Conservation (phyloP, 2,797 vertebrate genomes). For the Molossus molossus region DNA sequence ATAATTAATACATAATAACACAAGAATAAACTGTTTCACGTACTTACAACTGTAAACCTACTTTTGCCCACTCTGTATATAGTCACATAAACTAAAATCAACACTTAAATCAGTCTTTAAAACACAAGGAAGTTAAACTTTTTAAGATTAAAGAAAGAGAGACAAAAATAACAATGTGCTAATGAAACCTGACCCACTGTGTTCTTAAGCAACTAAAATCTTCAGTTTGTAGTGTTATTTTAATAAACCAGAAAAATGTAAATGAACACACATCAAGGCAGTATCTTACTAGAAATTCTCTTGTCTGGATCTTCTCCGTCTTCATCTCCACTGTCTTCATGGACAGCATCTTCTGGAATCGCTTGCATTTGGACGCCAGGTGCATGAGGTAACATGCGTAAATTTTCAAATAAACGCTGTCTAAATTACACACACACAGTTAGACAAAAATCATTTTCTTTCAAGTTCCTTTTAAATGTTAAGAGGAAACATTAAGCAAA, state of each 20-base stretch:
- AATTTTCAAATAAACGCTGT: conserved; percentile 96
- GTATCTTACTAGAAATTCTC: conserved; percentile 94
- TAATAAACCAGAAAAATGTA: not conserved
- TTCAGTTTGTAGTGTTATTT: not conserved
- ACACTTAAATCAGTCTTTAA: conserved; percentile 45
- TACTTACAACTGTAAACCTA: not conserved
- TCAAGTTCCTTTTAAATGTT: conserved; percentile 31
- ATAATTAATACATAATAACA: too few species aligned
- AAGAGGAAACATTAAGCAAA: conserved; percentile 40
- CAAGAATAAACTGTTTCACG: not conserved
- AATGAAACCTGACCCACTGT: not conserved
- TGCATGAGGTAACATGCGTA: conserved; percentile 96
- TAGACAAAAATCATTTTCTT: conserved; percentile 55
- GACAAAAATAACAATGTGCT: not conserved
- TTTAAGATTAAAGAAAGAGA: not conserved
- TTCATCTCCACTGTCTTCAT: conserved; percentile 95
- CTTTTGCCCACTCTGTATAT: not conserved
- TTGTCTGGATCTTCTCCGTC: conserved; percentile 96
- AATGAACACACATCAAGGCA: not conserved
- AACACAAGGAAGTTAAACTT: not conserved
- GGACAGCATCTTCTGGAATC: conserved; percentile 95
- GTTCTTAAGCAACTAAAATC: not conserved
- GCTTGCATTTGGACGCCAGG: conserved; percentile 97
- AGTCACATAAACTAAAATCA: conserved; percentile 17
- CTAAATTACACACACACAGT: conserved; percentile 85